Evolutionary conservation across 2,113 vertebrate species (phyloP), one percentile per base, ranked within the genome.

Genomic region (Alethe diademata): DNA sequence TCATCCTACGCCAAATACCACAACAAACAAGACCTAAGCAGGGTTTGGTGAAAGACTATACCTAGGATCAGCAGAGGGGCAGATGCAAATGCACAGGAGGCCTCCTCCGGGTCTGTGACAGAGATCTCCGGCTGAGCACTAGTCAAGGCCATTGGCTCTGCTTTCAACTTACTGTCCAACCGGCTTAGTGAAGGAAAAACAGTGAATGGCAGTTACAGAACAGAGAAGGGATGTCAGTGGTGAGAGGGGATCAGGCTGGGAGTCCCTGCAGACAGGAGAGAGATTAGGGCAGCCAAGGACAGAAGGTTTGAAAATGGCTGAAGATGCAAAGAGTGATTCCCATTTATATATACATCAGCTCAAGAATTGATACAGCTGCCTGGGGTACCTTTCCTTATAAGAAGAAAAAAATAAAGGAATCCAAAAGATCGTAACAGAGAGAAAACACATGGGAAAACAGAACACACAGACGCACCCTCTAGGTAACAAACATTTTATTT

Each of bases 401-500:
- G 14, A 22, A 40, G 2, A 2, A 57, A 38, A 54, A 71, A 35
- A 38, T 1, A 89, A 78, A 50, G 14, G 24, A 85, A 71, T 65
- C 29, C 58, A 60, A 78, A 75, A 3, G 1, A 45, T 54, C 23
- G 16, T 11, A 89, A 61, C 24, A 48, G 6, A 91, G 35, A 75
- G 5, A 66, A 53, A 89, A 28, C 36, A 58, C 66, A 8, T 26
- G 23, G 12, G 20, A 92, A 56, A 42, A 61, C 23, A 93, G 80
- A 86, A 62, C 35, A 78, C n/a, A 78, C 12, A 94, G 4, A 40
- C 66, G 72, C 64, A 86, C 43, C 36, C 69, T 35, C 79, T 15
- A 93, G 74, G 71, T 96, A 96, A 72, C 84, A 97, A 98, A 96
- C 13, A 43, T 6, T 90, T 92, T 81, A 98, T 98, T 98, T 97